A percentile compares a stretch with the other conserved stretches of the same genome.
Evolutionary conservation across 2,797 vertebrate genomes (phyloP).

Genomic region (Odontamblyopus rebecca): DNA sequence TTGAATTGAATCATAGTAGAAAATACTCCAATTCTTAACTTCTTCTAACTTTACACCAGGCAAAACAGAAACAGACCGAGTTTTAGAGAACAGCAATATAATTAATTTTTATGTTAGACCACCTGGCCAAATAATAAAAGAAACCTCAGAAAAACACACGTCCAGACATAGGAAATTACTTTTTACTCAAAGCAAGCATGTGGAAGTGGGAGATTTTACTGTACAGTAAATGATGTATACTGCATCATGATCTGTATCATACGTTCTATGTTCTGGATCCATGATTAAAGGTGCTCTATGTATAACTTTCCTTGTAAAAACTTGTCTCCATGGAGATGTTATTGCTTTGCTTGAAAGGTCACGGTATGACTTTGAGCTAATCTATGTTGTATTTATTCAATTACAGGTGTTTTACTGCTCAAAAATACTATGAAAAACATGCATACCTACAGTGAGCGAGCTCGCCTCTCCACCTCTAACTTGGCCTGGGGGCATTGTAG

Average conservation of each 20-base stretch:
- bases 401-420: too few relatives aligned
- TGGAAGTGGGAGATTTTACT: neutral
- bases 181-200: neutral
- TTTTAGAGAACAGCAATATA: neutral
- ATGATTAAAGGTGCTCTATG: too few relatives aligned
- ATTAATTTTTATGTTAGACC: neutral
- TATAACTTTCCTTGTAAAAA: too few relatives aligned
- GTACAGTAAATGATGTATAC: neutral
- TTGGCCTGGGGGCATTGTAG: too few relatives aligned
- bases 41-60: neutral
- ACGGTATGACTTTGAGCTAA: too few relatives aligned
- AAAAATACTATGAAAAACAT: too few relatives aligned
- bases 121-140: neutral
- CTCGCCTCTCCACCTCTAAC: too few relatives aligned
- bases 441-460: too few relatives aligned
- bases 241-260: neutral
- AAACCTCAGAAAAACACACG: neutral
- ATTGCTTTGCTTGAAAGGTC: too few relatives aligned
- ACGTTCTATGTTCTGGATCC: too few relatives aligned
- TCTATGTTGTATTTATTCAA: too few relatives aligned
- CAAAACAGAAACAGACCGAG: neutral
- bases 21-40: neutral
- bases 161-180: neutral
- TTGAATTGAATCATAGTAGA: neutral
- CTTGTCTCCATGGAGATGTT: too few relatives aligned